phyloP scores from a whole-genome alignment of 2,888 invertebrate genomes.

The Sarcophaga rosellei region DNA sequence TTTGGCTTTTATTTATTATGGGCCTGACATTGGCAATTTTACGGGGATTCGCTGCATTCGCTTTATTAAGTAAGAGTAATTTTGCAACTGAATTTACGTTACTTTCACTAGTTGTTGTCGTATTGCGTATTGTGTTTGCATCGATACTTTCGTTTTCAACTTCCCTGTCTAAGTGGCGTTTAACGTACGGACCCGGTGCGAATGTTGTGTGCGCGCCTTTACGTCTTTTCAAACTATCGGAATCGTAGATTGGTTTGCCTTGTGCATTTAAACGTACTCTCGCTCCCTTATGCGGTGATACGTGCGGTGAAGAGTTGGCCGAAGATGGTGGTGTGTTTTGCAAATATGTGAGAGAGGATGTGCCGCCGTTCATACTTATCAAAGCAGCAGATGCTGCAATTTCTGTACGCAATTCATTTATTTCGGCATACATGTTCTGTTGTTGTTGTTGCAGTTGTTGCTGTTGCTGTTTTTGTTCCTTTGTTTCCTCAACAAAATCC shows the following conservation, averaged over 20 bases:
- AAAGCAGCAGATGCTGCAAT: slow-evolving; percentile 68
- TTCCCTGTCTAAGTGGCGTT: slow-evolving; percentile 80
- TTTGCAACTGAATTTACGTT: slow-evolving; percentile 71
- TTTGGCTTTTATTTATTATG: slow-evolving; percentile 75
- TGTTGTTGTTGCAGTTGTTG: slow-evolving; percentile 55
- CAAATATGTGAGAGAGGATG: slow-evolving; percentile 58
- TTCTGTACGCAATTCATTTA: slow-evolving; percentile 75
- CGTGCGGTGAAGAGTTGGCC: slow-evolving; percentile 54
- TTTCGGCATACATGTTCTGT: slow-evolving; percentile 78
- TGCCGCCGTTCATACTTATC: neutral
- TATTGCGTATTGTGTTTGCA: slow-evolving; percentile 55
- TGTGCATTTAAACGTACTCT: slow-evolving; percentile 90
- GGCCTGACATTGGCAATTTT: slow-evolving; percentile 80
- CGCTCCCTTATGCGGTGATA: slow-evolving; percentile 80
- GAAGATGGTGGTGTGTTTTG: slow-evolving; percentile 68
- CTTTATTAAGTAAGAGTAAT: slow-evolving; percentile 75
- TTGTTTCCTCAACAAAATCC: slow-evolving; percentile 51
- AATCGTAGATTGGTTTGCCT: slow-evolving; percentile 93
- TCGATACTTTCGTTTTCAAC: slow-evolving; percentile 71
- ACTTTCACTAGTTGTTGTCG: slow-evolving; percentile 73
- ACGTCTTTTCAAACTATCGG: slow-evolving; percentile 89
- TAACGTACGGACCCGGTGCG: slow-evolving; percentile 93
- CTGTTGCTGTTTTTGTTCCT: slow-evolving; percentile 52
- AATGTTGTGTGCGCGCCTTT: slow-evolving; percentile 93
- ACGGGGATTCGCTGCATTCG: slow-evolving; percentile 75